phyloP scores from a whole-genome alignment of 2,113 vertebrate genomes.

The Cyprinodon variegatus region DNA sequence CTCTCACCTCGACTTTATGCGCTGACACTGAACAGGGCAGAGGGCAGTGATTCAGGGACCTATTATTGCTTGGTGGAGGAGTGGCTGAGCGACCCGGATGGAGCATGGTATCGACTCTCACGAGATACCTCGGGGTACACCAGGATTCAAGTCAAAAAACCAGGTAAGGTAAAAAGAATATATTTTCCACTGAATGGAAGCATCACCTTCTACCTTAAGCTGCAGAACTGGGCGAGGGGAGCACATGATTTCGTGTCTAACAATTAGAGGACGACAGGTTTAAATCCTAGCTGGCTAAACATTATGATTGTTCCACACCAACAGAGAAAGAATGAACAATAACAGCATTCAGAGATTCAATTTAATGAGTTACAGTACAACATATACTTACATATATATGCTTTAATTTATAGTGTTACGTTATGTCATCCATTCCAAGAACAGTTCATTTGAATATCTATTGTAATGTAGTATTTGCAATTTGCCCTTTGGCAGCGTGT shows the following conservation, averaged over 20 bases:
- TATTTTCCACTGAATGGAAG: constrained; percentile 64
- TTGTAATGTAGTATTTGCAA: background rate
- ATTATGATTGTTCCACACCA: background rate
- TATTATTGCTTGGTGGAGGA: constrained; percentile 98
- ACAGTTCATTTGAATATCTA: too few relatives aligned
- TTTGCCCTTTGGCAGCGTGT: background rate
- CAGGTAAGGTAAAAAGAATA: constrained; percentile 78
- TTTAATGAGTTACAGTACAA: background rate
- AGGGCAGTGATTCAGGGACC: constrained; percentile 89
- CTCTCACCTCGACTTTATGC: constrained; percentile 86
- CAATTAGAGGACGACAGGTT: background rate
- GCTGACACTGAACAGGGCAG: constrained; percentile 90
- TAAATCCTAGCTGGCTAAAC: background rate
- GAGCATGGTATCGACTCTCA: constrained; percentile 88
- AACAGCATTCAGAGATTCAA: background rate
- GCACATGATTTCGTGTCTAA: background rate
- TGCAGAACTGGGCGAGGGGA: background rate
- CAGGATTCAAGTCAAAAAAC: constrained; percentile 87
- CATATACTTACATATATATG: background rate
- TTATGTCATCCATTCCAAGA: background rate
- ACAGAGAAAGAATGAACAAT: background rate
- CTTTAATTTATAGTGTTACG: too few relatives aligned
- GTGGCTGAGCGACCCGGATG: constrained; percentile 89
- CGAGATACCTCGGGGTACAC: constrained; percentile 88
- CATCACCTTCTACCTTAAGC: constrained; percentile 80